Percentiles rank a stretch among this genome's conserved stretches.
phyloP scores from a whole-genome alignment of 1,140 invertebrate species.

The Archegozetes longisetosus region DNA sequence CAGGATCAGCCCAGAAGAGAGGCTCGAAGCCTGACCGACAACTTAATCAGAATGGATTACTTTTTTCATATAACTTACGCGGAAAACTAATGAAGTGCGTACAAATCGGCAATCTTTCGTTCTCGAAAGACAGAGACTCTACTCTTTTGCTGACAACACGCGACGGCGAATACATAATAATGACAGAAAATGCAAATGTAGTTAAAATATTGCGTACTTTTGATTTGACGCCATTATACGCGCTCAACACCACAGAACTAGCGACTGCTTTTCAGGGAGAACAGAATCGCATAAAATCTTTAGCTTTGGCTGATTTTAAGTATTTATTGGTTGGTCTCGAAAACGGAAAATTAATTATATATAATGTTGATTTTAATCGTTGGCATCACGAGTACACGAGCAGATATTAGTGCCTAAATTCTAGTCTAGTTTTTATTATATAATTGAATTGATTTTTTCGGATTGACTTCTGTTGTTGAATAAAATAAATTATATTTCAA shows the following conservation, averaged over 20 bases:
- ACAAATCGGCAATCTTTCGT: conserved; percentile 2
- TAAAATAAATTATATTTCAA: too few relatives aligned
- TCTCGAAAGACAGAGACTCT: neutral
- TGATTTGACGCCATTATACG: conserved; percentile 87
- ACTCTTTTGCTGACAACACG: conserved; percentile 31
- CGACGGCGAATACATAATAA: conserved; percentile 87
- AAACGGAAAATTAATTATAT: conserved; percentile 92
- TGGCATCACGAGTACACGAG: conserved; percentile 15
- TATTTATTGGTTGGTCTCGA: conserved; percentile 89
- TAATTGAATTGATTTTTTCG: too few relatives aligned
- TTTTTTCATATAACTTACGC: conserved; percentile 17
- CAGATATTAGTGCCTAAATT: neutral
- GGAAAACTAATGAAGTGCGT: conserved; percentile 13
- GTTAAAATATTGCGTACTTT: conserved; percentile 97
- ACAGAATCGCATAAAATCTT: conserved; percentile 7
- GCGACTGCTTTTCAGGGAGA: neutral
- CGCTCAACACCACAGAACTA: conserved; percentile 40
- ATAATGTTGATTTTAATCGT: conserved; percentile 93
- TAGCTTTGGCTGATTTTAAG: conserved; percentile 39
- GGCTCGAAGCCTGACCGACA: neutral
- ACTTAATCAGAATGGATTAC: conserved; percentile 4
- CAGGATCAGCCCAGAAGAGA: neutral
- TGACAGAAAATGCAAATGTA: conserved; percentile 79
- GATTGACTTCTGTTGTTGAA: too few relatives aligned
- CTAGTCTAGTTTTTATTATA: neutral